These are phyloP conservation scores for Gerris buenoi DNA, from an alignment of 1,140 invertebrate species.

Conservation along the genomic window DNA sequence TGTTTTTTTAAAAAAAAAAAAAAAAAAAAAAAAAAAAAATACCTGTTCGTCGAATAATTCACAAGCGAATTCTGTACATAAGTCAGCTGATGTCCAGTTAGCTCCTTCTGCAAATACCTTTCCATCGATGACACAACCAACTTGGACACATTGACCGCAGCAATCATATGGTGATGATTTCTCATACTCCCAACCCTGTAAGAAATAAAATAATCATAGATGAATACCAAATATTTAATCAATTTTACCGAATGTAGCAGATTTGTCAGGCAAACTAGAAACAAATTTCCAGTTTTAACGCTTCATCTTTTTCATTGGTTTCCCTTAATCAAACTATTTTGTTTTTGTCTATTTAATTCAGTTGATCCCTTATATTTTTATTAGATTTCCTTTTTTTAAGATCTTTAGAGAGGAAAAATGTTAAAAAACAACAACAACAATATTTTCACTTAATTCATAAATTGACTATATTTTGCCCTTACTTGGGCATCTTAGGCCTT, in stretches of 20 bases:
- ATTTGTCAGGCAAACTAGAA: neutral
- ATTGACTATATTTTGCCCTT: too few relatives aligned
- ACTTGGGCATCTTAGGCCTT: too few relatives aligned
- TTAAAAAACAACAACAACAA: too few relatives aligned
- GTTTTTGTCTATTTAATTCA: neutral
- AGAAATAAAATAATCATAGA: too few relatives aligned
- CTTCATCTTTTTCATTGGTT: neutral
- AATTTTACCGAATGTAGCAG: neutral
- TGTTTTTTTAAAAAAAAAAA: too few relatives aligned
- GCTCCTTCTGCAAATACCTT: constrained; percentile 34
- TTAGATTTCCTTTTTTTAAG: too few relatives aligned
- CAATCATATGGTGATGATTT: constrained; percentile 34
- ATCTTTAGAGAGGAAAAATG: too few relatives aligned
- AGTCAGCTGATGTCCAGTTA: constrained; percentile 39
- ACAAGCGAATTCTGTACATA: constrained; percentile 49
- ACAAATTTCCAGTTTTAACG: neutral
- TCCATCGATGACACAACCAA: constrained; percentile 43
- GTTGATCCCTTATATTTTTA: neutral
- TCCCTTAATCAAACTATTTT: neutral
- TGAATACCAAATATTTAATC: neutral
- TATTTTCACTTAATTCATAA: too few relatives aligned
- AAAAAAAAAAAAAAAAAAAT: too few relatives aligned
- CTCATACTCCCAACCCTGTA: constrained; percentile 39
- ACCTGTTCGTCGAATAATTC: constrained; percentile 36
- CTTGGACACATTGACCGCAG: constrained; percentile 53